Evolutionary conservation across 2,888 invertebrate species (phyloP), one percentile per base, ranked within the genome.

Genomic region (Hemistola chrysoprasaria): DNA sequence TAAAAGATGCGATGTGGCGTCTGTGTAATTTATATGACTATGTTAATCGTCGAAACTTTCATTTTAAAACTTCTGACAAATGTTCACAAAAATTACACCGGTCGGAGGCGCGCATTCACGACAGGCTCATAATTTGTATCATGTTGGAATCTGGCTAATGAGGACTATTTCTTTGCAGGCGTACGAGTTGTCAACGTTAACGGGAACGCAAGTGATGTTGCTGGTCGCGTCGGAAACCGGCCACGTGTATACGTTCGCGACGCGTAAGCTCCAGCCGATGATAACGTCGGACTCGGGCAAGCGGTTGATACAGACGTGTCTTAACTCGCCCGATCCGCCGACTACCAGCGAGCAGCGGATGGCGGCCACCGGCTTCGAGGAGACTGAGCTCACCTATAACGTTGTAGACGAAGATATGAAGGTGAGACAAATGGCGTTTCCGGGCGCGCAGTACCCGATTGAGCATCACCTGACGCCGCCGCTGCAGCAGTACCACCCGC

Each of bases 161-260:
- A 39, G 10, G 24, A 31, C 26, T 34, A 29, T 29, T 72, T 45
- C 54, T 61, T 79, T 77, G 6, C 93, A 99, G 99, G 99, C 99
- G 42, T 99, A 99, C 91, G 99, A 99, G 90, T 90, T 99, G 71
- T 98, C 99, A 47, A 99, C 99, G 59, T 87, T 99, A 80, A 99
- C 99, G 54, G 99, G 99, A 37, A 99, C 99, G 22, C 99, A 99
- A 90, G 99, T 99, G 82, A 99, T 99, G 99, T 91, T 99, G 67
- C 91, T 99, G 74, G 99, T 99, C 56, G 99, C 99, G 47, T 98
- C 97, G 54, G 99, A 98, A 87, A 99, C 99, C 9, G 99, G 99
- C 37, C 99, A 99, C 90, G 99, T 99, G 70, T 99, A 99, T 90
- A 99, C 99, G 50, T 99, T 99, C 90, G 99, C 99, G 52, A 99